A percentile compares a stretch with the other conserved stretches of the same genome.
These are phyloP conservation scores for Conops quadrifasciatus DNA, from an alignment of 2,888 invertebrate species.

Conservation along the genomic window DNA sequence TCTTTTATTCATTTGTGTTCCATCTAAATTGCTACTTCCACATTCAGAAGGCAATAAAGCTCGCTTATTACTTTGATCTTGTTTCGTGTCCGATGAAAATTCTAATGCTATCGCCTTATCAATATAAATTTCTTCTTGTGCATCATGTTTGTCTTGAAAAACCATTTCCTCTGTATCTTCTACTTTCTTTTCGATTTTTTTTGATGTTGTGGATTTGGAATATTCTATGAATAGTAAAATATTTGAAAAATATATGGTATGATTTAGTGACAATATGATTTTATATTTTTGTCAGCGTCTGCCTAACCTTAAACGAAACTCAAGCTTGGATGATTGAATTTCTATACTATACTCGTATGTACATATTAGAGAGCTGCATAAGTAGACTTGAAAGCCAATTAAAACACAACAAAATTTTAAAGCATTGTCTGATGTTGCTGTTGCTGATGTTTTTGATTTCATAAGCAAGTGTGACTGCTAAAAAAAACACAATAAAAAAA, in stretches of 20 bases:
- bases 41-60: conserved; percentile 10
- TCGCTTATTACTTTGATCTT: conserved; percentile 42
- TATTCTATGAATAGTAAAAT: conserved; percentile 44
- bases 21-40: conserved; percentile 15
- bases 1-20: conserved; percentile 46
- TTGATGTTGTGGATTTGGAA: conserved; percentile 48
- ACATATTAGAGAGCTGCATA: too few relatives aligned
- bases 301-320: too few relatives aligned
- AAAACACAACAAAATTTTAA: too few relatives aligned
- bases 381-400: too few relatives aligned
- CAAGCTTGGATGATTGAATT: too few relatives aligned
- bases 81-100: conserved; percentile 48
- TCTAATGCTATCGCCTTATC: conserved; percentile 53
- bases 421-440: too few relatives aligned
- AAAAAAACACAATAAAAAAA: too few relatives aligned
- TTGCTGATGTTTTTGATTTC: too few relatives aligned
- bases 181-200: conserved; percentile 55
- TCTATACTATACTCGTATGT: too few relatives aligned
- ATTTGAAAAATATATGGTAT: conserved; percentile 10
- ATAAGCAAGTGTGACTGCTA: too few relatives aligned
- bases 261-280: too few relatives aligned
- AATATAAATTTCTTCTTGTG: conserved; percentile 48
- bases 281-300: too few relatives aligned
- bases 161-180: conserved; percentile 54
- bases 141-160: conserved; percentile 51